Evolutionary conservation across 2,113 vertebrate genomes (phyloP), one percentile per base, ranked within the genome.

Genomic region (Calcarius ornatus): DNA sequence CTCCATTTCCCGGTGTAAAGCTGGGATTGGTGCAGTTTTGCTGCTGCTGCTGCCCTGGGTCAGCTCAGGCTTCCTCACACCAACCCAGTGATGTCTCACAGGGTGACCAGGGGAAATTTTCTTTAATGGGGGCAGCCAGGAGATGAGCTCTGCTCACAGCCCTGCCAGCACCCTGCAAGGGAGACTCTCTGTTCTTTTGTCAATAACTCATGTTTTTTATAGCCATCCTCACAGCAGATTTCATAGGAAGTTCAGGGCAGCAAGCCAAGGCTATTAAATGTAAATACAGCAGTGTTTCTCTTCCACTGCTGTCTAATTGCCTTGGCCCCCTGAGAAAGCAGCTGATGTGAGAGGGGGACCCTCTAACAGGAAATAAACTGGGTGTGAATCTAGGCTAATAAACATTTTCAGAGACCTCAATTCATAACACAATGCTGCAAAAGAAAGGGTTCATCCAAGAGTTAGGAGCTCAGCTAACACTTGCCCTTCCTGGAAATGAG

Each of bases 251-350:
- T 63, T 59, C 94, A 88, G 88, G 90, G 92, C 92, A 94, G 27
- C 33, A 40, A 50, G 93, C 95, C 96, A 97, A 63, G 1, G 22
- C 20, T 61, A 78, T 94, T 93, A 95, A 90, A 77, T 79, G 63
- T 86, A 93, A 93, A 91, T 89, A 92, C 40, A 72, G 59, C n/a
- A 87, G 75, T 43, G 12, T 92, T 96, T 89, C 89, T 91, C 93
- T 91, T 88, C 83, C 60, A 94, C 43, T 81, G 80, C 59, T 85
- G 69, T 64, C 87, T 96, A 94, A 95, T 95, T 97, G 84, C 88
- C 79, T 80, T 76, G 69, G 87, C 79, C 50, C 91, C 81, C 90
- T 90, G 85, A 78, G 82, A 94, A 93, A 47, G 78, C 61, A 90
- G 59, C 35, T 89, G 57, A 81, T 81, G 35, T 43, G 70, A 82